Base-by-base conservation (phyloP, 2,113 vertebrate genomes). In the Lampris incognitus region DNA sequence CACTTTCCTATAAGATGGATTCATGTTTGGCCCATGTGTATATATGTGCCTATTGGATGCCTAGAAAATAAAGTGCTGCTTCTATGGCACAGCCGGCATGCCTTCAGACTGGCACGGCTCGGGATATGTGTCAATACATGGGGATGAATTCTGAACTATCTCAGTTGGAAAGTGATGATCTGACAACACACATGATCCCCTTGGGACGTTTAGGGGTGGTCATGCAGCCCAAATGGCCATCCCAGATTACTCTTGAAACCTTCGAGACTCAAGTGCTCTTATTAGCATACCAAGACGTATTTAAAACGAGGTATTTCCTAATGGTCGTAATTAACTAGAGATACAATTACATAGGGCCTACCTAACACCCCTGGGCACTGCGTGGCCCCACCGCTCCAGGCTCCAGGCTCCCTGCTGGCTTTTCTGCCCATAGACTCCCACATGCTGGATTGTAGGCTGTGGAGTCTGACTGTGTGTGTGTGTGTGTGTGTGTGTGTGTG, bases 381-480 rank as follows among this genome's bases (percentile, higher is more conserved):
- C 50, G 36, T 55, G 79, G 62, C 78, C 78, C 42, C 46, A n/a
- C 66, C 11, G 52, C 59, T 61, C 13, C 9, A 49, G 55, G 56
- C 72, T 58, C 73, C 48, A 56, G 76, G 50, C 70, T 81, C 67
- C 87, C 80, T 85, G 81, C 77, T 86, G 87, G 52, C 78, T 52
- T 50, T 55, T 58, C 70, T 63, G 57, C 72, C 76, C 73, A 68
- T 73, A 66, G 89, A 85, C 63, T 2, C 56, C 79, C 80, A 72
- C 65, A 69, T 65, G 68, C 79, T 61, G 50, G 70, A 80, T 66
- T 87, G 84, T 79, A 86, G 71, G 74, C 80, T 61, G 65, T 88
- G 76, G 67, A 74, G 24, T 24, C 24, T 24, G 24, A 24, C 24
- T 78, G 77, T 81, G 78, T 67, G 24, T 60, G 39, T 52, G 6